Evolutionary conservation across 2,888 invertebrate species (phyloP).

Genomic region (Platycheirus albimanus): DNA sequence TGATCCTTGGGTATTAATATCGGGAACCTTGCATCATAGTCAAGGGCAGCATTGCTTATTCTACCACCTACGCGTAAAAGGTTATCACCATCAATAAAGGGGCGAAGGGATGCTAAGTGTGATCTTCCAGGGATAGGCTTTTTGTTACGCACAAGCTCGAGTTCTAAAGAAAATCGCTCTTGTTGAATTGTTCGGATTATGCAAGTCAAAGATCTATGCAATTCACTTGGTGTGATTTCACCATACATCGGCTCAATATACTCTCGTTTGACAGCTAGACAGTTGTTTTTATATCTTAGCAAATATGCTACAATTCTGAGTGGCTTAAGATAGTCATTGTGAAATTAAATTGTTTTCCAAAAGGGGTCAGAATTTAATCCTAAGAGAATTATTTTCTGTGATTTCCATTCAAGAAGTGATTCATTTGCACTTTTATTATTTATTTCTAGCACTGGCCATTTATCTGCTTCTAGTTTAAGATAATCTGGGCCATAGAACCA

Average conservation of each 20-base stretch:
- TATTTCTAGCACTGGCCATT: neutral
- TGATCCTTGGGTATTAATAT: slow-evolving; percentile 20
- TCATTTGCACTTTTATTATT: too few species aligned
- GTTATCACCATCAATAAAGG: neutral
- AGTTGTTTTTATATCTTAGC: neutral
- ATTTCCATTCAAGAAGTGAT: too few species aligned
- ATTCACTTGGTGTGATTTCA: neutral
- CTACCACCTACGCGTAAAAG: too few species aligned
- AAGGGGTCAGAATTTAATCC: neutral
- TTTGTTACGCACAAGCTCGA: too few species aligned
- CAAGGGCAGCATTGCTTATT: too few species aligned
- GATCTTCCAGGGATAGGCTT: slow-evolving; percentile 9
- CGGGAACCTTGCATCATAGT: too few species aligned
- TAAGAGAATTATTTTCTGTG: too few species aligned
- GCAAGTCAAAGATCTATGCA: neutral
- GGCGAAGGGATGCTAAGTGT: slow-evolving; percentile 6
- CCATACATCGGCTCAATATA: too few species aligned
- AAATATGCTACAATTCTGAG: slow-evolving; percentile 1
- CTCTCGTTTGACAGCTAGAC: too few species aligned
- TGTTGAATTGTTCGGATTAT: slow-evolving; percentile 1
- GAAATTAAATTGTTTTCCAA: neutral
- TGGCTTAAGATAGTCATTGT: slow-evolving; percentile 3
- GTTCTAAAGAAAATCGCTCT: too few species aligned
- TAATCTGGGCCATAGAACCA: too few species aligned
- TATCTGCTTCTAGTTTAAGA: neutral